Conservation (phyloP, 2,113 vertebrate species). For the Trachemys scripta region DNA sequence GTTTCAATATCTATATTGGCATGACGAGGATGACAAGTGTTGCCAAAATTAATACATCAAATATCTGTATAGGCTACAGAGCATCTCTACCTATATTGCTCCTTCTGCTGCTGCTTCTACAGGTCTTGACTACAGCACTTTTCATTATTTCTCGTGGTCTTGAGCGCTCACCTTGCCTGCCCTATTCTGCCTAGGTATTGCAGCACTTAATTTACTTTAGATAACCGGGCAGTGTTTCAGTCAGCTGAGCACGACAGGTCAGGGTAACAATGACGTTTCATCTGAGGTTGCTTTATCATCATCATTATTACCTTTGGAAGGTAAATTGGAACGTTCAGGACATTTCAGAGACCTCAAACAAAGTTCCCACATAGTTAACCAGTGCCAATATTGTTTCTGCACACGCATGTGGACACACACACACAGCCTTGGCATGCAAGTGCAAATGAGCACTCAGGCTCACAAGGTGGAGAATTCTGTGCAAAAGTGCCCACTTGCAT, state of each 20-base stretch:
- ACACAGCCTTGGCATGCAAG: background rate
- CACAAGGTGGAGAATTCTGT: background rate
- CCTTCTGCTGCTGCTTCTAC: background rate
- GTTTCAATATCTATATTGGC: fast-evolving
- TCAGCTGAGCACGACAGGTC: background rate
- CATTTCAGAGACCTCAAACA: background rate
- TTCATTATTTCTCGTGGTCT: background rate
- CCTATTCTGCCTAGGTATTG: background rate
- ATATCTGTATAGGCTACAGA: fast-evolving
- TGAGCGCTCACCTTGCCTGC: background rate
- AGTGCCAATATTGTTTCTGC: background rate
- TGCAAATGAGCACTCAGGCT: background rate
- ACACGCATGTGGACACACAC: background rate
- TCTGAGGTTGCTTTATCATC: background rate
- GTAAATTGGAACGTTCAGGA: background rate
- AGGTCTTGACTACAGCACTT: background rate
- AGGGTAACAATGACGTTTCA: too few relatives aligned
- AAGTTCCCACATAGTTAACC: background rate
- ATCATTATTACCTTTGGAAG: background rate
- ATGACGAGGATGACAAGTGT: background rate
- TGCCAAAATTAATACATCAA: background rate
- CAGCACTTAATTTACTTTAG: background rate
- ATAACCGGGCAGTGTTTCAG: background rate
- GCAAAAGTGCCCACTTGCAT: background rate
- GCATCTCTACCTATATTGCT: background rate